Evolutionary conservation across 2,113 vertebrate species (phyloP), one percentile per base, ranked within the genome.

Genomic region (Toxotes jaculatrix): DNA sequence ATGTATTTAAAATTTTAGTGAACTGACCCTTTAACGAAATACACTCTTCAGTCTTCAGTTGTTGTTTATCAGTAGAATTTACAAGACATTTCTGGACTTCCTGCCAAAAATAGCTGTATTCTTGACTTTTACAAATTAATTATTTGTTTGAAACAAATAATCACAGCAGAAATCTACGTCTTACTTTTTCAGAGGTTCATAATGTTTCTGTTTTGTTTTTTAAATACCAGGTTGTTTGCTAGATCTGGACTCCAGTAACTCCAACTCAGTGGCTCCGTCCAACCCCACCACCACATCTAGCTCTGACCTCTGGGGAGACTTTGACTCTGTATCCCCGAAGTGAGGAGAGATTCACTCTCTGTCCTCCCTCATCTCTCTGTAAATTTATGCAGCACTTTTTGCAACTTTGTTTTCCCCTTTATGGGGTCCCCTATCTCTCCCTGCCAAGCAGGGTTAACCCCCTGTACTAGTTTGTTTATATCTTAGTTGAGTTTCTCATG

Each of bases 271-370:
- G 74, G 79, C 84, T 63, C 90, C 90, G 40, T 79, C 89, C 51
- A 71, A 89, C 83, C 21, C 89, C 19, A 61, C 85, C 42, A 51
- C 90, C 43, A 81, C 81, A 23, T 43, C 91, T 71, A 85, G 87
- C 86, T 71, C 92, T 79, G 97, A 99, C 89, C 92, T 98, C 88
- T 99, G 97, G 98, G 97, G 97, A 87, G 97, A 98, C 77, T 98
- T 99, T 77, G 93, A 94, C 84, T 97, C 95, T 73, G 96, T 96
- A 68, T 95, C 97, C 32, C 91, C 96, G 51, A 97, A 97, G 96
- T 98, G 96, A 96, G 63, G 56, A 21, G 27, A 21, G 10, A 34
- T 13, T 63, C 16, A 17, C 23, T 56, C 31, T 16, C 14, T 68
- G 31, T 71, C 78, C 36, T 72, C 45, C 68, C 47, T 17, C 38